Conservation (phyloP, 2,888 invertebrate species). For the Caradrina kadenii region DNA sequence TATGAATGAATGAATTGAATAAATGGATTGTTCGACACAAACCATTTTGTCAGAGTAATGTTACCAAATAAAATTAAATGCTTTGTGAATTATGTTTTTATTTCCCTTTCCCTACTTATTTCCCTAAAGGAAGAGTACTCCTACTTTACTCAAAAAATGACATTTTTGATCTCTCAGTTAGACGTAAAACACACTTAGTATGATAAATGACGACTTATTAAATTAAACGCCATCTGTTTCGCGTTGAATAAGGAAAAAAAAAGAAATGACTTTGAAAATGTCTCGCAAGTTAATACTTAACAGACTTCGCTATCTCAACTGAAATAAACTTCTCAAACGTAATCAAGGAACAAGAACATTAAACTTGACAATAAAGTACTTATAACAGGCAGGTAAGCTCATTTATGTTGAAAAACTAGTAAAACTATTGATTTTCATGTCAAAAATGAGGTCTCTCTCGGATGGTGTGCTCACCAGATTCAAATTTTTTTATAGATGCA, state of each 20-base stretch:
- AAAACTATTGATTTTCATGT: neutral
- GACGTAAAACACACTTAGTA: neutral
- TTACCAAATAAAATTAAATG: too few species aligned
- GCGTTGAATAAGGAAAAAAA: slow-evolving; percentile 20
- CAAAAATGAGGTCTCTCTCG: neutral
- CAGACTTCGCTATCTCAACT: slow-evolving; percentile 16
- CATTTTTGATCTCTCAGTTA: neutral
- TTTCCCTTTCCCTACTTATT: neutral
- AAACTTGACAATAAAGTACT: neutral
- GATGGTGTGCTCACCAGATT: too few species aligned
- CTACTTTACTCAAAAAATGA: neutral
- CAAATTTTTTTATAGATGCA: neutral
- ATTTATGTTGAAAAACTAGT: neutral
- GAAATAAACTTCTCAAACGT: slow-evolving; percentile 8
- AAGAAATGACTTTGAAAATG: slow-evolving; percentile 17
- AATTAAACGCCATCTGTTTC: slow-evolving; percentile 25
- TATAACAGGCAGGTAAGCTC: neutral
- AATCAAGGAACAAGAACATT: slow-evolving; percentile 5
- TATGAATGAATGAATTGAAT: too few species aligned
- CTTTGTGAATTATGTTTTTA: too few species aligned
- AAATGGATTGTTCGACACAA: neutral
- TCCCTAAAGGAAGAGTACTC: neutral
- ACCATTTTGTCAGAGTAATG: neutral
- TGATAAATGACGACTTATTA: slow-evolving; percentile 28
- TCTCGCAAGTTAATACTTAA: slow-evolving; percentile 19